Base-by-base conservation (phyloP, 2,888 invertebrate genomes). In the Platycnemis pennipes region DNA sequence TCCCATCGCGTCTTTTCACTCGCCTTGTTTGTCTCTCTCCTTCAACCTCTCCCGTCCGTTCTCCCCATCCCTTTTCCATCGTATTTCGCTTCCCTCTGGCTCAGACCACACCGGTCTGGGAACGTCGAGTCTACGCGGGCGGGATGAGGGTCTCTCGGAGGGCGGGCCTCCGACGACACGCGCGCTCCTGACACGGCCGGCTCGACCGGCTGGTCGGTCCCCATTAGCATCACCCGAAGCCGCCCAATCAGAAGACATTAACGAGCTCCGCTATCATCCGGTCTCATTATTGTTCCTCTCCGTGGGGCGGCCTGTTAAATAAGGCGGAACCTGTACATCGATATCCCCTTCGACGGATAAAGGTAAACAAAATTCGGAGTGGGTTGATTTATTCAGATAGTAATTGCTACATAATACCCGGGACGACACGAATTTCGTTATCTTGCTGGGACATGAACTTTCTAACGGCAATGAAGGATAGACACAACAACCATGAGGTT, bases 321-420 rank as follows among this genome's bases (percentile, higher is more conserved):
- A 77, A 77, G 69, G 69, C 69, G 69, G 69, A 77, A 77, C 69
- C 69, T 77, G 69, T 77, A 77, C 69, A 77, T 77, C 69, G 69
- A 37, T 77, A 77, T 77, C 69, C 69, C 37, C 69, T 77, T 31
- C 69, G 69, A 77, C 69, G 69, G 69, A 77, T 77, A 37, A 77
- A 77, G 31, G 69, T 77, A 77, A 77, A 77, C 69, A 77, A 77
- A 77, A 77, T 31, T 77, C 69, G 69, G 37, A 37, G 69, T 26
- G 69, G 69, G 69, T 37, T 77, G 69, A 77, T 77, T 77, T 77
- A 77, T 77, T 26, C 69, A 77, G 69, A 77, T 77, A 77, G 69
- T 77, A 77, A 77, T 77, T 77, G 69, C 69, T 77, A 77, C 69
- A 77, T 77, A 77, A 77, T 77, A 11, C 69, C 4, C 69, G 37